Evolutionary conservation across 2,888 invertebrate genomes (phyloP).

Genomic region (Limnephilus lunatus): DNA sequence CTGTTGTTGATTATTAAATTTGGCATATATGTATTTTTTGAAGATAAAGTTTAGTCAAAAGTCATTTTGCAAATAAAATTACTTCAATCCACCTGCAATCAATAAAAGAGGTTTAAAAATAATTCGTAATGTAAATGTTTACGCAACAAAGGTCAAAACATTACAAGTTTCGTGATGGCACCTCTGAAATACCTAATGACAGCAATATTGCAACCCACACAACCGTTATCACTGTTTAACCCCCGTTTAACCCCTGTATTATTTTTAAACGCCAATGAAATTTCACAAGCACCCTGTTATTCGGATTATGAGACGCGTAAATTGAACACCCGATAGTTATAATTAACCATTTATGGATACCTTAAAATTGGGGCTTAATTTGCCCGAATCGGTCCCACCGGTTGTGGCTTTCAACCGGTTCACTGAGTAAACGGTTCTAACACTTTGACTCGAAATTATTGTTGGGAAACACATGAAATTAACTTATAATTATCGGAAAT

Average conservation of each 20-base stretch:
- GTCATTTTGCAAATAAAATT: background rate
- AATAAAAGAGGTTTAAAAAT: background rate
- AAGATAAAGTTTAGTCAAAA: no score
- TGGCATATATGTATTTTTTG: no score
- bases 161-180: background rate
- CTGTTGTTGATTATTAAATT: no score
- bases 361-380: constrained; percentile 34
- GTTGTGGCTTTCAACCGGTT: constrained; percentile 2
- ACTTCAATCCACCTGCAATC: background rate
- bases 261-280: background rate
- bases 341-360: constrained; percentile 34
- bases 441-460: background rate
- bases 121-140: background rate
- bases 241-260: background rate
- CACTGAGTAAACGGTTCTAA: background rate
- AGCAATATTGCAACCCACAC: background rate
- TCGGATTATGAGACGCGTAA: constrained; percentile 15
- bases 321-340: constrained; percentile 26
- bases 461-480: background rate
- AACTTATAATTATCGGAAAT: background rate
- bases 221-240: background rate
- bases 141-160: background rate
- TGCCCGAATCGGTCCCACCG: constrained; percentile 13
- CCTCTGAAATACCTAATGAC: background rate
- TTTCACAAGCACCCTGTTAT: constrained; percentile 12